Evolutionary conservation across 2,888 invertebrate genomes (phyloP).

Genomic region (Phyllotreta striolata): DNA sequence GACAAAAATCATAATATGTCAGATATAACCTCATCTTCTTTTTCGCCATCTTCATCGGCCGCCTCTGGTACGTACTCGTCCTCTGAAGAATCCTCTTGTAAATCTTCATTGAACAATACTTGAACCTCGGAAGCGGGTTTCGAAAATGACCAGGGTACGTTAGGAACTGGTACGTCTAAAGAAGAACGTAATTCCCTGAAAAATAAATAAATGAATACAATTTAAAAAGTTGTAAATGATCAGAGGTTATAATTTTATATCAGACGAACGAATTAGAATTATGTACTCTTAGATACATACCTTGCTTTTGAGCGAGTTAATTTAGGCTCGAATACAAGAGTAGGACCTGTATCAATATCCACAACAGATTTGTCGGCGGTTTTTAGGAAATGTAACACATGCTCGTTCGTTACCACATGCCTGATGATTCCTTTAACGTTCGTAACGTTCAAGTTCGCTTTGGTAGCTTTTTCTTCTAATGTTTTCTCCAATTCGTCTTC

Average conservation of each 20-base stretch:
- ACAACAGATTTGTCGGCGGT: conserved; percentile 52
- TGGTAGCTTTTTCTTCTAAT: conserved; percentile 77
- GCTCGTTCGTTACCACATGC: conserved; percentile 87
- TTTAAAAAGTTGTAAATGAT: conserved; percentile 4
- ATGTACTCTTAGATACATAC: conserved; percentile 57
- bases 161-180: conserved; percentile 57
- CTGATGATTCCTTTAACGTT: conserved; percentile 87
- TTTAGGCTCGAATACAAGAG: conserved; percentile 69
- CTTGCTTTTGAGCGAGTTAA: conserved; percentile 75
- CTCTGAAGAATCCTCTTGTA: conserved; percentile 77
- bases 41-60: conserved; percentile 22
- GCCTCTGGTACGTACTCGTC: conserved; percentile 79
- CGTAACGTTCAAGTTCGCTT: conserved; percentile 77
- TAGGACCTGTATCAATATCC: conserved; percentile 51
- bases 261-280: no score
- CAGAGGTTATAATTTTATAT: no score
- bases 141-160: conserved; percentile 65
- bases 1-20: neutral
- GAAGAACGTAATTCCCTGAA: conserved; percentile 56
- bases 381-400: conserved; percentile 79
- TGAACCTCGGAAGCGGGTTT: conserved; percentile 65
- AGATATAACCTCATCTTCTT: conserved; percentile 21
- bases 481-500: conserved; percentile 75
- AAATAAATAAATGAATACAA: conserved; percentile 32
- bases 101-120: conserved; percentile 67